Conservation (phyloP, 2,888 invertebrate species). For the Trilocha varians region DNA sequence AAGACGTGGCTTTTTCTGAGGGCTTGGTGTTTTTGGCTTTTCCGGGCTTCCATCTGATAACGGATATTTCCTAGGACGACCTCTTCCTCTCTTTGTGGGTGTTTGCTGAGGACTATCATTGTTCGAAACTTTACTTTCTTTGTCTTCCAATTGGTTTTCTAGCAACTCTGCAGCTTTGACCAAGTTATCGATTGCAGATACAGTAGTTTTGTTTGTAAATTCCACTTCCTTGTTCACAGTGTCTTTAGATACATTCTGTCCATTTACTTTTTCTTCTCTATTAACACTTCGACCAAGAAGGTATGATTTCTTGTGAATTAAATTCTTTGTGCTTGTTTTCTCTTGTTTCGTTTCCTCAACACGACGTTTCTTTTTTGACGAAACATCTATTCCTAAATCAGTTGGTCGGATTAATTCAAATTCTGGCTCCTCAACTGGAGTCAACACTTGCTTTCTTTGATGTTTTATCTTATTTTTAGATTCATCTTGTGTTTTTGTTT, state of each 20-base stretch:
- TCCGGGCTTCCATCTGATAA: conserved; percentile 34
- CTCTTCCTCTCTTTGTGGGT: conserved; percentile 57
- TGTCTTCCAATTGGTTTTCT: conserved; percentile 49
- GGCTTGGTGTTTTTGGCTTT: conserved; percentile 33
- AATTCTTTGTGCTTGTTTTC: conserved; percentile 32
- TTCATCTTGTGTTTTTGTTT: conserved; percentile 39
- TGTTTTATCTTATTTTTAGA: conserved; percentile 52
- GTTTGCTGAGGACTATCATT: conserved; percentile 32
- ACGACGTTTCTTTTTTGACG: conserved; percentile 57
- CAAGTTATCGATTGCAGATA: conserved; percentile 59
- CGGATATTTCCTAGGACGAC: conserved; percentile 62
- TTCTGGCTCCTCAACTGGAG: conserved; percentile 59
- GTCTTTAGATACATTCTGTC: conserved; percentile 26
- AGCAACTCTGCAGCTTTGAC: conserved; percentile 64
- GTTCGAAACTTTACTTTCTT: conserved; percentile 19
- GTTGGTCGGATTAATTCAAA: conserved; percentile 59
- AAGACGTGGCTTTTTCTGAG: conserved; percentile 51
- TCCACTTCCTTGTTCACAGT: conserved; percentile 25
- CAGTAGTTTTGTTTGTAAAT: conserved; percentile 32
- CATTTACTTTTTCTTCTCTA: conserved; percentile 25
- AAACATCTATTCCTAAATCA: conserved; percentile 43
- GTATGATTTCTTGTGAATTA: conserved; percentile 58
- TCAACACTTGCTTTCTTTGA: conserved; percentile 65
- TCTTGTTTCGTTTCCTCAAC: conserved; percentile 43
- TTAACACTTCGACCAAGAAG: conserved; percentile 36